Conservation (phyloP, 2,888 invertebrate genomes). For the Acrobasis repandana region DNA sequence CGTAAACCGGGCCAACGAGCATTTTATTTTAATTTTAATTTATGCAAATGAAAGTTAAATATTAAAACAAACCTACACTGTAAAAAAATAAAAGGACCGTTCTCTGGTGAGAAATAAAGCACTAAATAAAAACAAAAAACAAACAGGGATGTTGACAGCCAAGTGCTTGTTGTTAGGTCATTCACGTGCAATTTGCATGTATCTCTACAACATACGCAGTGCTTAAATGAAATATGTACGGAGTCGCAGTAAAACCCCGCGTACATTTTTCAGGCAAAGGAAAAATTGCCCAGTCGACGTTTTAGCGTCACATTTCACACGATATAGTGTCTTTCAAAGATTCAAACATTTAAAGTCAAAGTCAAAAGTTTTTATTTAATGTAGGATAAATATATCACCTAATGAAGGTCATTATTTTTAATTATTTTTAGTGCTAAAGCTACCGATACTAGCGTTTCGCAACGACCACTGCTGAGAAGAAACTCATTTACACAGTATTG, state of each 20-base stretch:
- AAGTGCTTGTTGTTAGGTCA: not conserved
- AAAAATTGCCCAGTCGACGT: constrained; percentile 12
- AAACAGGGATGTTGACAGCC: not conserved
- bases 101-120: not conserved
- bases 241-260: constrained; percentile 1
- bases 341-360: too few species aligned
- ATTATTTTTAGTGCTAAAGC: too few species aligned
- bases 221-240: constrained; percentile 12
- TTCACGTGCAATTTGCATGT: constrained; percentile 3
- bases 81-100: not conserved
- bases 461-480: too few species aligned
- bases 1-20: too few species aligned
- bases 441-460: too few species aligned
- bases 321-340: not conserved
- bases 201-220: constrained; percentile 6
- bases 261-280: constrained; percentile 8
- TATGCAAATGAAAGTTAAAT: too few species aligned
- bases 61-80: not conserved
- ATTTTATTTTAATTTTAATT: too few species aligned
- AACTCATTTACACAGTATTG: too few species aligned
- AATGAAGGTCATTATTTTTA: too few species aligned
- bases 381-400: too few species aligned
- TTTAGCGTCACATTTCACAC: not conserved
- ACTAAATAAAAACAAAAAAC: not conserved
- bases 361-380: too few species aligned